phyloP scores from a whole-genome alignment of 2,888 invertebrate species.

The Myopa testacea region DNA sequence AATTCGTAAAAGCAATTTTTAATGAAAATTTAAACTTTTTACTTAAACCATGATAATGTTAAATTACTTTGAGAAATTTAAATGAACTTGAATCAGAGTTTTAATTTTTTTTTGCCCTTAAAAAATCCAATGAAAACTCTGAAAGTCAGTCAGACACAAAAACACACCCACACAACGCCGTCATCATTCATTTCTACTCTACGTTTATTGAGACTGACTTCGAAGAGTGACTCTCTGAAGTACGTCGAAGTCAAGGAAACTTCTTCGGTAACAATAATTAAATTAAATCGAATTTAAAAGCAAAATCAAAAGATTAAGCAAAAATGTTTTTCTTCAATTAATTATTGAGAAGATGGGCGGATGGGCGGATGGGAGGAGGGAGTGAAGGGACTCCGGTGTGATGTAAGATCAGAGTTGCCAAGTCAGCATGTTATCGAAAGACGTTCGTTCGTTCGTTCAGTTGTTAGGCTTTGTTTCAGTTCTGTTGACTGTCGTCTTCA shows the following conservation, averaged over 20 bases:
- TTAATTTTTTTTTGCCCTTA: background rate
- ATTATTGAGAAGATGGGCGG: slow-evolving; percentile 12
- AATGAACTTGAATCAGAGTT: background rate
- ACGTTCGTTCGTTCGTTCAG: background rate
- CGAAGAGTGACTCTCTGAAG: background rate
- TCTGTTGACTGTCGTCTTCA: slow-evolving; percentile 40
- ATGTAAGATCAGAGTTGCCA: slow-evolving; percentile 22
- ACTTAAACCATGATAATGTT: background rate
- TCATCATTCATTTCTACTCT: too few species aligned
- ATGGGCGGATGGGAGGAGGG: background rate
- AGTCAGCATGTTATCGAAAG: slow-evolving; percentile 31
- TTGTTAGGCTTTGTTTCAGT: slow-evolving; percentile 18
- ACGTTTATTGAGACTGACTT: too few species aligned
- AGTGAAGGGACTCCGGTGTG: background rate
- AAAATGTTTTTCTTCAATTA: slow-evolving; percentile 36
- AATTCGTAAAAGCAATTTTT: too few species aligned
- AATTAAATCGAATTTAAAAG: slow-evolving; percentile 39
- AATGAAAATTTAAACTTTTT: too few species aligned
- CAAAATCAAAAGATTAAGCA: slow-evolving; percentile 38
- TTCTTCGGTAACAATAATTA: slow-evolving; percentile 30
- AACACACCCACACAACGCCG: background rate
- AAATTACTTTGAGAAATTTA: slow-evolving; percentile 30
- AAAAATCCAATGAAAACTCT: background rate
- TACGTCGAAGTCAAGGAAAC: background rate
- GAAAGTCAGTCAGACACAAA: slow-evolving; percentile 13